phyloP scores from a whole-genome alignment of 2,797 vertebrate genomes.

The Simalia tracyae region DNA sequence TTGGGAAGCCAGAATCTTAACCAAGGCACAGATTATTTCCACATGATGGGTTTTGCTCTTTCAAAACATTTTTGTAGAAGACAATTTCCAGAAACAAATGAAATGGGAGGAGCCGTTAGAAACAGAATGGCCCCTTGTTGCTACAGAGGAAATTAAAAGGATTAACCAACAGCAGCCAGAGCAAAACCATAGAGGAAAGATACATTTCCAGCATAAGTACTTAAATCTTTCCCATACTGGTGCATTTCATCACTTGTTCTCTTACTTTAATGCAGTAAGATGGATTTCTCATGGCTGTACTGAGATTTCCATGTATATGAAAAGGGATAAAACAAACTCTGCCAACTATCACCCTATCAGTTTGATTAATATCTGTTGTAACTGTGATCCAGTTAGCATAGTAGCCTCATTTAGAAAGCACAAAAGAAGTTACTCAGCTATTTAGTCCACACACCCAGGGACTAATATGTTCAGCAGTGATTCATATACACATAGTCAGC shows the following conservation, averaged over 20 bases:
- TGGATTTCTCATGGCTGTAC: neutral
- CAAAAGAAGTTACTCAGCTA: too few species aligned
- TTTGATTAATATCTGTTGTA: neutral
- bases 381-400: neutral
- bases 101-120: neutral
- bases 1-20: neutral
- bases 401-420: neutral
- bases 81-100: neutral
- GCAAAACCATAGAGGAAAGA: neutral
- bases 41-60: neutral
- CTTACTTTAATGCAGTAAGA: neutral
- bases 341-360: neutral
- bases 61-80: neutral
- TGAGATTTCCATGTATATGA: neutral
- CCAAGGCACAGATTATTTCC: neutral
- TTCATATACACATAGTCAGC: too few species aligned
- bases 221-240: neutral
- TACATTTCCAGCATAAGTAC: neutral
- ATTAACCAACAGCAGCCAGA: neutral
- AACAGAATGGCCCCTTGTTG: neutral
- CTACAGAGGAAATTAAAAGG: neutral
- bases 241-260: neutral
- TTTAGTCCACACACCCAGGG: too few species aligned
- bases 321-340: neutral
- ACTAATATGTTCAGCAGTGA: too few species aligned